Evolutionary conservation across 2,797 vertebrate species (phyloP).

Genomic region (Pipistrellus kuhlii): DNA sequence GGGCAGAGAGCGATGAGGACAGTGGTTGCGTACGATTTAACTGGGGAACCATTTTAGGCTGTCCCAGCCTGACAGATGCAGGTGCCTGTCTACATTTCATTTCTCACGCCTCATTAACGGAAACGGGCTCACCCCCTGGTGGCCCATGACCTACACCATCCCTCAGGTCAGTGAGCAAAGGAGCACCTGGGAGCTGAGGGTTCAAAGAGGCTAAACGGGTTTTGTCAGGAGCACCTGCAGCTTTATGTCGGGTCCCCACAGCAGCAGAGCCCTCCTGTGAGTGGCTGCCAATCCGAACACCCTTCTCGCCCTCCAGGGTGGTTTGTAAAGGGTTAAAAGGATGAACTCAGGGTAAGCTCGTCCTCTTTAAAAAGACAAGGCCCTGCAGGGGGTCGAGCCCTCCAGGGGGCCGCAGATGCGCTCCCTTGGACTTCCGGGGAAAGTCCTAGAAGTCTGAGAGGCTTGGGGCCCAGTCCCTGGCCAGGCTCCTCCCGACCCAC

Average conservation of each 20-base stretch:
- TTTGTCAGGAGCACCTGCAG: rapidly evolving
- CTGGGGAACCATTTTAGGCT: rapidly evolving
- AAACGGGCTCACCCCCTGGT: background rate
- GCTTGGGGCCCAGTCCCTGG: background rate
- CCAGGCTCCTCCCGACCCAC: rapidly evolving
- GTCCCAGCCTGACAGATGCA: background rate
- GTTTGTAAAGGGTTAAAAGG: conserved; percentile 21
- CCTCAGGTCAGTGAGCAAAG: background rate
- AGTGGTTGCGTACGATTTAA: rapidly evolving
- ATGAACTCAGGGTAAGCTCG: rapidly evolving
- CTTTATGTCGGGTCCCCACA: rapidly evolving
- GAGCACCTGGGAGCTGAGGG: background rate
- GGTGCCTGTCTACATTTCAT: background rate
- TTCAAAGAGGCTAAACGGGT: background rate
- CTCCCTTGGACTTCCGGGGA: too few species aligned
- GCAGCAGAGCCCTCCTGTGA: background rate
- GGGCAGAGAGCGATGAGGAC: rapidly evolving
- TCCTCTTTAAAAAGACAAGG: background rate
- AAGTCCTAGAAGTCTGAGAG: background rate
- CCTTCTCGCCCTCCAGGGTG: background rate
- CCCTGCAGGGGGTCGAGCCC: background rate
- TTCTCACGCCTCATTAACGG: background rate
- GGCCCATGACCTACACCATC: background rate
- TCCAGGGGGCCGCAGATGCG: background rate
- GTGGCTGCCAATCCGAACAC: background rate